Evolutionary conservation across 1,140 invertebrate genomes (phyloP), one percentile per base, ranked within the genome.

Genomic region (Drosophila kanapiae): DNA sequence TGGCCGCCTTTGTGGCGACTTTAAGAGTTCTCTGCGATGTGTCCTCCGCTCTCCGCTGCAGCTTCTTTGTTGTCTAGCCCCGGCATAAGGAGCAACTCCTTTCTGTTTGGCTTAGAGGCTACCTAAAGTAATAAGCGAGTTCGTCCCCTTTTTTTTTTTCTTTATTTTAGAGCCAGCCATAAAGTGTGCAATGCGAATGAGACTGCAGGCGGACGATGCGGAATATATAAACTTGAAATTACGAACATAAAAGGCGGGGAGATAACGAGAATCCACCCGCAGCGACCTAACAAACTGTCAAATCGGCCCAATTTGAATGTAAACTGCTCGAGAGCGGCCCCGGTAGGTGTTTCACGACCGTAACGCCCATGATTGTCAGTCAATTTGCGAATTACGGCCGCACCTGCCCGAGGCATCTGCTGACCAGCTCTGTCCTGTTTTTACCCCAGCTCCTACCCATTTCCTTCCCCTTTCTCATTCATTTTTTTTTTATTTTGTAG

Each of bases 371-470:
- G 75, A 83, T 62, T 87, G 76, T 76, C 83, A 76, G 83, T 87
- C 83, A 86, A 87, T 86, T 86, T 86, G 76, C 80, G 79, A 86
- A 86, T 86, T 86, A 87, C 80, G 69, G 68, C 68, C 68, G 68
- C 69, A 86, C 69, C 82, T 87, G 79, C 70, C 82, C 7, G 43
- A 77, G 81, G 80, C 77, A 68, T 62, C 33, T 72, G 48, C 31
- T 49, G 76, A 40, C 47, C 62, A 75, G 27, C 37, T 45, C 31
- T 33, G 58, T 61, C 62, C 47, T 64, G 62, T 68, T 63, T 40
- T 47, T 70, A 54, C 40, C 8, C 27, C 27, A 14, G 27, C 48
- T 8, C 13, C 5, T 5, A 9, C 10, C 31, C 57, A 45, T 45
- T 70, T 70, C 43, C 72, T 35, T 74, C 68, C 57, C 31, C 48